Conservation (phyloP, 2,888 invertebrate species). For the Icerya purchasi region DNA sequence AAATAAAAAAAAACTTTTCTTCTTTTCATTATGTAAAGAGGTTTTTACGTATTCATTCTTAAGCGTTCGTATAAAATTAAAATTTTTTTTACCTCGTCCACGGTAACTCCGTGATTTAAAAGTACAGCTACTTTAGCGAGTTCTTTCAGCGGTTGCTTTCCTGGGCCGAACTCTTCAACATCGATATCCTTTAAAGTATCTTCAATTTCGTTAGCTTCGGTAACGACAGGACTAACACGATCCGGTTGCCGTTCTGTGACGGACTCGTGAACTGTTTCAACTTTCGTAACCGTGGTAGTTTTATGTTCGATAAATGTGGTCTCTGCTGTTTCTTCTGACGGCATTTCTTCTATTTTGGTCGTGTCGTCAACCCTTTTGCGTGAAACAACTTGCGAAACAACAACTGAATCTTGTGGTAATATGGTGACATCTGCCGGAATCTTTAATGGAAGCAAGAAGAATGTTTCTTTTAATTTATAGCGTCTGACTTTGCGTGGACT, state of each 20-base stretch:
- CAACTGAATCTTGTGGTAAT: slow-evolving; percentile 28
- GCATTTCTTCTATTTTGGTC: slow-evolving; percentile 15
- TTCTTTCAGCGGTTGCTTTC: slow-evolving; percentile 55
- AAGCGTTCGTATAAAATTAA: no score
- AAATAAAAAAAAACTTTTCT: no score
- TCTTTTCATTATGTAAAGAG: no score
- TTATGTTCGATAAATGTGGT: slow-evolving; percentile 1
- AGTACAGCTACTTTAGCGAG: slow-evolving; percentile 62
- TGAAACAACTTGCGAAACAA: slow-evolving; percentile 24
- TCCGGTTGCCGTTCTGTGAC: background rate
- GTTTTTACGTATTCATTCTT: no score
- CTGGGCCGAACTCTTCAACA: slow-evolving; percentile 57
- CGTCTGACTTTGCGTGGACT: no score
- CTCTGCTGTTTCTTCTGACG: slow-evolving; percentile 13
- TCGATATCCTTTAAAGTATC: slow-evolving; percentile 49
- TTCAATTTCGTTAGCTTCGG: slow-evolving; percentile 34
- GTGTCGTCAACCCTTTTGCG: slow-evolving; percentile 26
- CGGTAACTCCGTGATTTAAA: slow-evolving; percentile 49
- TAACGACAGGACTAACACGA: background rate
- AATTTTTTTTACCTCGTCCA: slow-evolving; percentile 52
- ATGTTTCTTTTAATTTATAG: no score
- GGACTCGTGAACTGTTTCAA: slow-evolving; percentile 9
- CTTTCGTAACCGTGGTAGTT: slow-evolving; percentile 4
- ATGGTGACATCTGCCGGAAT: slow-evolving; percentile 2
- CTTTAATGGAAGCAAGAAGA: no score